These are phyloP conservation scores for Typhlichthys subterraneus DNA, from an alignment of 2,797 vertebrate genomes.

Conservation along the genomic window DNA sequence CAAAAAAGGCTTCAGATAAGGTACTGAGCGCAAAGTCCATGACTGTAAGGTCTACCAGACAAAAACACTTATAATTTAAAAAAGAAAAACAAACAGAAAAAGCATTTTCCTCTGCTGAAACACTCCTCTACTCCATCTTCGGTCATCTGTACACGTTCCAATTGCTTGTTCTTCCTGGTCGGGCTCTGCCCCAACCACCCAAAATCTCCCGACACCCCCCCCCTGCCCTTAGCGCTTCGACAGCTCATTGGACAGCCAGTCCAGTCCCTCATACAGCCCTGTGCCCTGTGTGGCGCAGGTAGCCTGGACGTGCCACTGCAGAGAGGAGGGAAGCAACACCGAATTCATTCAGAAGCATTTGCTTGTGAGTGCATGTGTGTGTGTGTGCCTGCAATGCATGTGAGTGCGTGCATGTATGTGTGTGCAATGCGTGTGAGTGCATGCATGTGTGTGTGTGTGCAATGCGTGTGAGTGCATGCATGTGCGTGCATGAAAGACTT, in stretches of 20 bases:
- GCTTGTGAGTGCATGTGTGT: background rate
- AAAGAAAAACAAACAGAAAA: conserved; percentile 27
- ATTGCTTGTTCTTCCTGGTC: conserved; percentile 13
- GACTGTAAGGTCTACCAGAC: conserved; percentile 70
- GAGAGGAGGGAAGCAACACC: background rate
- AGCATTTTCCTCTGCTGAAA: conserved; percentile 43
- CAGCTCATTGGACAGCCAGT: conserved; percentile 84
- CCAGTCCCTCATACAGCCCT: conserved; percentile 85
- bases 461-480: background rate
- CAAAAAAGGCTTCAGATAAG: conserved; percentile 43
- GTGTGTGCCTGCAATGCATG: background rate
- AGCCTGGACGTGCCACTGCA: conserved; percentile 85
- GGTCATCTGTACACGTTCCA: conserved; percentile 11
- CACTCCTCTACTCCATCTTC: conserved; percentile 7
- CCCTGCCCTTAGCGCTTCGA: conserved; percentile 70
- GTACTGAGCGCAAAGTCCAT: conserved; percentile 70
- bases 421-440: no score
- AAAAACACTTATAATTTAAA: conserved; percentile 72
- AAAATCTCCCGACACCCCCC: background rate
- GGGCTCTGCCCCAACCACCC: background rate
- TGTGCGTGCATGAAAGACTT: conserved; percentile 50
- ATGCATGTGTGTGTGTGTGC: background rate
- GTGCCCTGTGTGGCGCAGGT: conserved; percentile 87
- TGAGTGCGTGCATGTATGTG: background rate
- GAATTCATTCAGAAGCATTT: background rate